Evolutionary conservation across 2,797 vertebrate genomes (phyloP), one percentile per base, ranked within the genome.

Genomic region (Orientallactaga sibirica): DNA sequence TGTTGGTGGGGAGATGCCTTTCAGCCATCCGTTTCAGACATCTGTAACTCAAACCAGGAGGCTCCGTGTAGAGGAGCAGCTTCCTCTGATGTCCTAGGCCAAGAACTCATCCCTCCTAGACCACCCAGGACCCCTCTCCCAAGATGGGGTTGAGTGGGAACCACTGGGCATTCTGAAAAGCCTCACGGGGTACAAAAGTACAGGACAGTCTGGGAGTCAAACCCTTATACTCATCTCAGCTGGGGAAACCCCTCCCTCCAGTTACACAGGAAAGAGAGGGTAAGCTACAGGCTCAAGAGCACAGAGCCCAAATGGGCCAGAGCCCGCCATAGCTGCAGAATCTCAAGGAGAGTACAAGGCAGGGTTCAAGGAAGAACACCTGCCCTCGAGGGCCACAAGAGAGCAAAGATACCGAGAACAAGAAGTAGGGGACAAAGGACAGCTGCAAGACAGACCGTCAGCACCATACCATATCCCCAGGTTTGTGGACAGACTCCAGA

Each of bases 401-500:
- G n/a, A 73, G 87, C 43, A 41, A 88, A 73, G 41, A 79, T 3
- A 95, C 75, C 7, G 48, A 94, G 86, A 86, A 88, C 92, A 84
- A 70, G 66, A 62, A 18, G 37, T 41, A n/a, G 16, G 76, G 55
- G 25, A 83, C 73, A 48, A 62, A 10, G 86, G 82, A 84, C 95
- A 89, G 86, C 92, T 67, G 77, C 66, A 90, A 79, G 71, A 93
- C 73, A 89, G 92, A 75, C 93, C 15, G 2, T 86, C 97, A 97
- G 96, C 97, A 95, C 96, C 96, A 92, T 73, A 67, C 90, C 95
- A 73, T 3, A 0, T 85, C 55, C 33, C 91, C 58, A 88, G 78
- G 76, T 85, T 77, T 52, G 41, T 18, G 43, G 74, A 92, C 79
- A 62, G 71, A 95, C 62, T 62, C 25, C 14, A 41, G n/a, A 14